A percentile compares a stretch with the other conserved stretches of the same genome.
Conservation (phyloP, 2,888 invertebrate genomes). For the Dicyrtoma fusca region DNA sequence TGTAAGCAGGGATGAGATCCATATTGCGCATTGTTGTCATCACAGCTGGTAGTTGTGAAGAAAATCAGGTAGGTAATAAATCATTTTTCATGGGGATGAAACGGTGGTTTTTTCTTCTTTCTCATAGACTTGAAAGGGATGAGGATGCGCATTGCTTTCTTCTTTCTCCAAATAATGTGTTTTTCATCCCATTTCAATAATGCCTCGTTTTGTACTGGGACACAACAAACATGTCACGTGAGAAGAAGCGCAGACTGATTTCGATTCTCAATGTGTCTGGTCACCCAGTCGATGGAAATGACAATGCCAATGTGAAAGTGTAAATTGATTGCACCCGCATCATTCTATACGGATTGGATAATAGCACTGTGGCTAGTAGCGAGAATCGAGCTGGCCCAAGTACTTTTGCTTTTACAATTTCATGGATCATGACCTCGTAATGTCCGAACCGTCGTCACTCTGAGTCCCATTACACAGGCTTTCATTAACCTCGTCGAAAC, state of each 20-base stretch:
- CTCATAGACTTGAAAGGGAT: neutral
- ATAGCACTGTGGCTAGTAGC: too few relatives aligned
- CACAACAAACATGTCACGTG: slow-evolving; percentile 7
- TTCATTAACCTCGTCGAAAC: too few relatives aligned
- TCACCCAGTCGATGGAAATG: too few relatives aligned
- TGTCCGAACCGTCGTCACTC: too few relatives aligned
- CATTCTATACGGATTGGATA: too few relatives aligned
- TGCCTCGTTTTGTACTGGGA: neutral
- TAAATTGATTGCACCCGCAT: too few relatives aligned
- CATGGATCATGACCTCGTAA: too few relatives aligned
- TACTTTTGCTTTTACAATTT: too few relatives aligned
- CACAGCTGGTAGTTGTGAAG: slow-evolving; percentile 33
- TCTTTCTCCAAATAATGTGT: slow-evolving; percentile 30
- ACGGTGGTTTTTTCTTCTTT: slow-evolving; percentile 13
- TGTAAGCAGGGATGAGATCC: slow-evolving; percentile 14
- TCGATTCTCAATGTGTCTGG: too few relatives aligned
- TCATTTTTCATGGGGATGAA: slow-evolving; percentile 29
- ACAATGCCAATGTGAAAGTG: too few relatives aligned
- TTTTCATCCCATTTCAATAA: slow-evolving; percentile 6
- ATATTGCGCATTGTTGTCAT: slow-evolving; percentile 31
- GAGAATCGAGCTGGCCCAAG: too few relatives aligned
- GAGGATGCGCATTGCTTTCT: slow-evolving; percentile 18
- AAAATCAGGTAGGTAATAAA: slow-evolving; percentile 35
- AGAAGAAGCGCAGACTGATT: neutral
- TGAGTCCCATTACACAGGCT: too few relatives aligned